Percentiles rank a stretch among this genome's conserved stretches.
Conservation (phyloP, 2,113 vertebrate species). For the Cinclus cinclus region DNA sequence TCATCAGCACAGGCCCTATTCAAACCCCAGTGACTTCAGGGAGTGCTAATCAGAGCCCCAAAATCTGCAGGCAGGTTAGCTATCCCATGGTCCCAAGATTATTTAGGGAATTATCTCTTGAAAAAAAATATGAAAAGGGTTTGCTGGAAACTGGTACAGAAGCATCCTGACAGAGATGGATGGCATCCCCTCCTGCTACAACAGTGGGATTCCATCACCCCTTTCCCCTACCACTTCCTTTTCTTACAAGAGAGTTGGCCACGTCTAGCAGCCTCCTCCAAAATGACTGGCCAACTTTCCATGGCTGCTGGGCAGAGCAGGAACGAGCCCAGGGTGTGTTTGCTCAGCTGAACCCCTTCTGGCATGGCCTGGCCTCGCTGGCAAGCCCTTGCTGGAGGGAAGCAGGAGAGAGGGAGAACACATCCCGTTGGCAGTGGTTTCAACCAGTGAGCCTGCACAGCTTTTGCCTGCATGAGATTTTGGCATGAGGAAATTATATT, state of each 20-base stretch:
- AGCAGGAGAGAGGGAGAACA: neutral
- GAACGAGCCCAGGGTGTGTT: neutral
- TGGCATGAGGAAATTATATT: neutral
- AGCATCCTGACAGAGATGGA: neutral
- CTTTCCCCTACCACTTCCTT: neutral
- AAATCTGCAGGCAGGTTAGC: neutral
- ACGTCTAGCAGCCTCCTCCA: neutral
- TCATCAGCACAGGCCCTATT: neutral
- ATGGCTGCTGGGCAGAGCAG: neutral
- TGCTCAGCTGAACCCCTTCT: neutral
- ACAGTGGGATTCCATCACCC: neutral
- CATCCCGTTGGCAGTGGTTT: neutral
- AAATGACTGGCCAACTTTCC: neutral
- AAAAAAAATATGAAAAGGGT: neutral
- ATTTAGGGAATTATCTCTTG: neutral
- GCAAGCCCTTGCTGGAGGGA: neutral
- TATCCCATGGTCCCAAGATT: neutral
- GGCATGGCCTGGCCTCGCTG: neutral
- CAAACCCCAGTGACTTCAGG: neutral
- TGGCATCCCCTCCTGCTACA: neutral
- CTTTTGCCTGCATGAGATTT: neutral
- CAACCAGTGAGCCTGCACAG: neutral
- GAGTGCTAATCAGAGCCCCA: neutral
- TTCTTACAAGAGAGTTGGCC: neutral
- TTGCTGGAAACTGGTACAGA: neutral